A percentile compares a stretch with the other conserved stretches of the same genome.
phyloP scores from a whole-genome alignment of 2,113 vertebrate species.

The Anhinga rufa region DNA sequence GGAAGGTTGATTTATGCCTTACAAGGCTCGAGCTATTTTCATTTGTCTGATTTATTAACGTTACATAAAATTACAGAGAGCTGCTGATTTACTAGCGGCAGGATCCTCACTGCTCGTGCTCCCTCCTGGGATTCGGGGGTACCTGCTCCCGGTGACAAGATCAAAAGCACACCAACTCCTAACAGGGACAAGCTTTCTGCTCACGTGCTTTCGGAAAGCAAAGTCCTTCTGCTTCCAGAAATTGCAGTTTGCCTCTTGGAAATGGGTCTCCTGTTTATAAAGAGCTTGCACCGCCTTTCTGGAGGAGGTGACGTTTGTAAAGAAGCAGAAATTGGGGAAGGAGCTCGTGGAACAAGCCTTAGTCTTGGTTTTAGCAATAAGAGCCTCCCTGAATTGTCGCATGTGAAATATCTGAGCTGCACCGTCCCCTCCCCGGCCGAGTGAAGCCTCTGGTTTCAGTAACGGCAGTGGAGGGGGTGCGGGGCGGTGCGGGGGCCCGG shows the following conservation, averaged over 20 bases:
- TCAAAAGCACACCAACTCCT: rapidly evolving
- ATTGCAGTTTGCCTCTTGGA: not conserved
- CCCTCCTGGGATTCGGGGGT: not conserved
- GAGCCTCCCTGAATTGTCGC: rapidly evolving
- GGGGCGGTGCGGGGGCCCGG: not conserved
- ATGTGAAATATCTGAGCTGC: rapidly evolving
- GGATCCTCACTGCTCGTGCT: not conserved
- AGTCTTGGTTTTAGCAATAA: not conserved
- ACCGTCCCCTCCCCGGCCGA: not conserved
- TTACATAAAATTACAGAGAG: constrained; percentile 14
- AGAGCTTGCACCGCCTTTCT: not conserved
- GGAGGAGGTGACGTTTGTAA: not conserved
- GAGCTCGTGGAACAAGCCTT: not conserved
- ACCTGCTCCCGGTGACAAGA: not conserved
- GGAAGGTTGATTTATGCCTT: constrained; percentile 1
- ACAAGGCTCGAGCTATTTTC: constrained; percentile 43
- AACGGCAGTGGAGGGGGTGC: not conserved
- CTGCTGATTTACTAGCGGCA: not conserved
- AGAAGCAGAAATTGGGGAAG: rapidly evolving
- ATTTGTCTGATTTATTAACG: constrained; percentile 50
- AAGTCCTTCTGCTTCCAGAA: not conserved
- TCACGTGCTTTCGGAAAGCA: rapidly evolving
- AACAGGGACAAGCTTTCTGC: not conserved
- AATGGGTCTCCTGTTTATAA: not conserved
- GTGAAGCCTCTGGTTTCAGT: not conserved